Percentiles rank a stretch among this genome's conserved stretches.
These are phyloP conservation scores for Pachyseris speciosa DNA, from an alignment of 64 coral and sea anemone species.

Conservation along the genomic window DNA sequence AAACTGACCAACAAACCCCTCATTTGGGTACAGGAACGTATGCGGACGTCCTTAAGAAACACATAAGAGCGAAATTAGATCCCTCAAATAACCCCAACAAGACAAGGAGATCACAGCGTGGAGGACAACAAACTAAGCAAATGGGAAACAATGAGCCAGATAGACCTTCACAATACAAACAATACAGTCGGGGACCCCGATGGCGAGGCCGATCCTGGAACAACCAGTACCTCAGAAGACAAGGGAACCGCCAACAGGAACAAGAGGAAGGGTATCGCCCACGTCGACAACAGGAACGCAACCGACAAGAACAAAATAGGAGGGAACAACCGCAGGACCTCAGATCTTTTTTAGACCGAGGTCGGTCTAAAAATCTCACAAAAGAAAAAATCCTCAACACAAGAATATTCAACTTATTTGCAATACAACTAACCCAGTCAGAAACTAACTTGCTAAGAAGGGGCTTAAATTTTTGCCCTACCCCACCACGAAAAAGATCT, in stretches of 20 bases:
- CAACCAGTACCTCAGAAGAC: neutral
- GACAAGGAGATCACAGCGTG: neutral
- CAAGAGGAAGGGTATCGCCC: conserved; percentile 1
- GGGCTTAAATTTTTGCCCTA: no score
- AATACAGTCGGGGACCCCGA: neutral
- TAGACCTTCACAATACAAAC: conserved; percentile 1
- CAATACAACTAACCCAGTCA: neutral
- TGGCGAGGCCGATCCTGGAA: conserved; percentile 1
- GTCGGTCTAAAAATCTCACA: neutral
- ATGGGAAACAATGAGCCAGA: conserved; percentile 12
- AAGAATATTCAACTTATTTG: neutral
- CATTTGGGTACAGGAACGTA: conserved; percentile 11
- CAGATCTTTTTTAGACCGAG: conserved; percentile 2
- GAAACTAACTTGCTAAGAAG: neutral
- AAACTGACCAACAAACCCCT: conserved; percentile 7
- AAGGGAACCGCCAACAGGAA: conserved; percentile 10
- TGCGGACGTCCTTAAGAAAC: conserved; percentile 29
- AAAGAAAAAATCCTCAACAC: neutral
- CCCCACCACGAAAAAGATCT: no score
- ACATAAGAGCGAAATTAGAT: conserved; percentile 28
- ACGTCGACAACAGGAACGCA: conserved; percentile 3
- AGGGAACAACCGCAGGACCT: neutral
- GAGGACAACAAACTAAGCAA: neutral
- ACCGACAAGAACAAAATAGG: neutral
- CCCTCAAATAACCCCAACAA: conserved; percentile 24